Conservation (phyloP, 2,888 invertebrate genomes). For the Lapara coniferarum region DNA sequence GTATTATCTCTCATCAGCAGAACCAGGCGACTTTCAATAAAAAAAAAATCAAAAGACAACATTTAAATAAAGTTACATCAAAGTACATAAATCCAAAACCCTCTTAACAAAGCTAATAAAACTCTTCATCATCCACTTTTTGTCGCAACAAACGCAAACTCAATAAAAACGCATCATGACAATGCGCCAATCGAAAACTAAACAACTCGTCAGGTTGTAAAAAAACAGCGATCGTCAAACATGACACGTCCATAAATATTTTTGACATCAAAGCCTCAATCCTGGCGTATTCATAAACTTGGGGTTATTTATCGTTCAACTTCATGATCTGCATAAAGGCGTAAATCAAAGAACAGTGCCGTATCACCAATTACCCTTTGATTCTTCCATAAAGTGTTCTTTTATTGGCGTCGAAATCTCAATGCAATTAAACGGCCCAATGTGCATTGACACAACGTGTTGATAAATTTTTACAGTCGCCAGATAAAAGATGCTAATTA, state of each 20-base stretch:
- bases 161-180: conserved; percentile 48
- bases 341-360: conserved; percentile 39
- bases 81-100: not conserved
- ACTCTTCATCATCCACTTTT: conserved; percentile 8
- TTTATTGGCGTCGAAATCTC: conserved; percentile 51
- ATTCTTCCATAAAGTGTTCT: conserved; percentile 48
- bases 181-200: conserved; percentile 51
- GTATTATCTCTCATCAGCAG: too few relatives aligned
- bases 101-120: conserved; percentile 8
- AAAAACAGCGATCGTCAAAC: conserved; percentile 38
- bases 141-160: conserved; percentile 15
- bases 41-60: not conserved
- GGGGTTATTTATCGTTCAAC: conserved; percentile 28
- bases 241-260: conserved; percentile 59
- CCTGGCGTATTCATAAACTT: conserved; percentile 30
- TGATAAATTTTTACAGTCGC: conserved; percentile 50
- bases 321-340: conserved; percentile 35
- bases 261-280: conserved; percentile 52
- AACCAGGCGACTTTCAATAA: not conserved
- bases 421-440: conserved; percentile 63
- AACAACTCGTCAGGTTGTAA: conserved; percentile 52
- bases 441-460: conserved; percentile 52
- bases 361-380: conserved; percentile 61
- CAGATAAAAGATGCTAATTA: conserved; percentile 59
- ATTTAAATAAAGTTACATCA: not conserved